Evolutionary conservation across 2,113 vertebrate species (phyloP), one percentile per base, ranked within the genome.

Genomic region (Podocnemis expansa): DNA sequence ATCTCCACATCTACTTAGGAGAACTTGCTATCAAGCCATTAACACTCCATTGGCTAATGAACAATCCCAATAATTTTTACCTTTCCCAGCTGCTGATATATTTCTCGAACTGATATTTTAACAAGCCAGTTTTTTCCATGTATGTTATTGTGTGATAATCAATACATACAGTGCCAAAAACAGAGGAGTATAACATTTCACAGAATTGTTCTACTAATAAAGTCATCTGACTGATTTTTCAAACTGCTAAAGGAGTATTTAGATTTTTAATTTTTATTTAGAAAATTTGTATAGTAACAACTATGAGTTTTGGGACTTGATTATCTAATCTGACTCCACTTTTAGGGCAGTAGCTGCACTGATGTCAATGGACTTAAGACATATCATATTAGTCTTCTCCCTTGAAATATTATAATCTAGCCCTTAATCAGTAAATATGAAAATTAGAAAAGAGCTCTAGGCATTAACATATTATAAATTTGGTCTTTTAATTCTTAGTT

Each of bases 351-450:
- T 93, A 97, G 96, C 95, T 43, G 91, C 91, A 87, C 8, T 85
- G 93, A 75, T 56, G 92, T 87, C 25, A 80, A 91, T 52, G 92
- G 52, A 89, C 91, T 94, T 88, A 63, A 96, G 94, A 94, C 86
- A 96, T 94, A 96, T 94, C 55, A 87, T 85, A 95, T 90, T 96
- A 94, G 92, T 93, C 88, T 95, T 84, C 84, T 93, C 41, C 2
- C 52, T 93, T 84, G 96, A n/a, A 93, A 92, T 94, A 93, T 86
- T 89, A 95, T 84, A 93, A 94, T 89, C 95, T 67, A 95, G 89
- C 90, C 80, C 81, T 93, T 80, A 91, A 85, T 82, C 25, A 54
- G 47, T 63, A 93, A 85, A 82, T 78, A 96, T 96, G 94, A 93
- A 97, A 96, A 96, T 96, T 89, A 83, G 95, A 96, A 43, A 96